Evolutionary conservation across 2,888 invertebrate species (phyloP), one percentile per base, ranked within the genome.

Genomic region (Cosmia pyralina): DNA sequence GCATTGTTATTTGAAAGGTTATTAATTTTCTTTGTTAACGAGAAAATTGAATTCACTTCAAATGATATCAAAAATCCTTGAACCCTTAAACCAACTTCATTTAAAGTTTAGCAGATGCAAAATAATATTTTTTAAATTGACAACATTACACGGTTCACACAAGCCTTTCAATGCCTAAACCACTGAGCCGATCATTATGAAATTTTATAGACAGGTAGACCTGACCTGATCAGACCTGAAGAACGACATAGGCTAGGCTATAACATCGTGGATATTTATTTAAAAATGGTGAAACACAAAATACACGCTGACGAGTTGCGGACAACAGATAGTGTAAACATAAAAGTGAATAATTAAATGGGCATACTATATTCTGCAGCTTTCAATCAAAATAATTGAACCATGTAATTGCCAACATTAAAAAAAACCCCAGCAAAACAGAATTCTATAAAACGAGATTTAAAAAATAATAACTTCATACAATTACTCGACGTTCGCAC

Each of bases 381-480:
- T 63, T 28, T 63, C 48, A 48, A 46, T 46, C 11, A 28, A 48
- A 63, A 48, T 10, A 8, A 19, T 19, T 48, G 19, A 63, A 48
- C 28, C 48, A 3, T 10, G 48, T 48, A 5, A 48, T 3, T 34
- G 3, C 22, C 19, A 71, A 48, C n/a, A n/a, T 19, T 53, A 4
- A 41, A 22, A 3, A 19, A 64, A n/a, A 17, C 7, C 6, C 57
- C 8, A 6, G 7, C 41, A 11, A 57, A 28, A 48, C 1, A 46
- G n/a, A 57, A 69, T 48, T 13, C 15, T 28, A 5, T 13, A 46
- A 60, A 58, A 80, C 19, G 15, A 57, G 15, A 66, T 58, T 41
- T 8, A 53, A 67, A 67, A 50, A 59, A 53, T 17, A 57, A 69
- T 58, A 41, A 68, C 63, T n/a, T n/a, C n/a, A n/a, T n/a, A n/a